Conservation (phyloP, 2,888 invertebrate genomes). For the Harpalus rufipes region DNA sequence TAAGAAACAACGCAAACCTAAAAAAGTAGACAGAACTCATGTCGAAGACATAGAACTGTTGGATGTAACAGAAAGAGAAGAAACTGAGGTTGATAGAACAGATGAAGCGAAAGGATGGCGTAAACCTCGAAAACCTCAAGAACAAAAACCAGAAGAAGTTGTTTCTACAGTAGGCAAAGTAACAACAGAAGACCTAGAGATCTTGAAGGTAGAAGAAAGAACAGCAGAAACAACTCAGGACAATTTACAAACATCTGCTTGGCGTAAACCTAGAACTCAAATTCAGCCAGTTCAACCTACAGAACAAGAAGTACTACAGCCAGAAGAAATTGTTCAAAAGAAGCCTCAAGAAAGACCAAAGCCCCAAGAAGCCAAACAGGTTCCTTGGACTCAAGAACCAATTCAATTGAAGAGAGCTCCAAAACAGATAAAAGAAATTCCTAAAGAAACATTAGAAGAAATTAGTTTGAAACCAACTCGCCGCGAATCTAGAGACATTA, state of each 20-base stretch:
- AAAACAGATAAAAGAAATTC: constrained; percentile 74
- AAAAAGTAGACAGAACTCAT: constrained; percentile 66
- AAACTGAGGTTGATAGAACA: background rate
- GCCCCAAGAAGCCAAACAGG: constrained; percentile 68
- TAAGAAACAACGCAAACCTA: constrained; percentile 59
- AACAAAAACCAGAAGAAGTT: constrained; percentile 56
- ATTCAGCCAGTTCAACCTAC: background rate
- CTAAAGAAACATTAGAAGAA: constrained; percentile 75
- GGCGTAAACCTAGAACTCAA: constrained; percentile 68
- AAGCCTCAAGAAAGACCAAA: constrained; percentile 67
- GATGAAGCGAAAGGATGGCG: constrained; percentile 69
- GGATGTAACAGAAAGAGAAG: constrained; percentile 61
- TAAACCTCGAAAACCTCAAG: constrained; percentile 68
- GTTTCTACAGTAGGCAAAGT: constrained; percentile 75
- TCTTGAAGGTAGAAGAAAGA: constrained; percentile 73
- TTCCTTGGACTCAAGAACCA: constrained; percentile 83
- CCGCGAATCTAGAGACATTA: constrained; percentile 77
- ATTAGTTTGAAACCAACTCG: constrained; percentile 79
- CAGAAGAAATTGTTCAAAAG: constrained; percentile 65
- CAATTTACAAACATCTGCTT: constrained; percentile 70
- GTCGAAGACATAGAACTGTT: constrained; percentile 68
- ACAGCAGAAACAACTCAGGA: constrained; percentile 70
- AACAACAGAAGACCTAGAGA: constrained; percentile 73
- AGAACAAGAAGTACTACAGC: constrained; percentile 51
- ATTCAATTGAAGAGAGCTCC: constrained; percentile 77